A percentile compares a stretch with the other conserved stretches of the same genome.
phyloP scores from a whole-genome alignment of 2,888 invertebrate genomes.

The Matsumyia berberina region DNA sequence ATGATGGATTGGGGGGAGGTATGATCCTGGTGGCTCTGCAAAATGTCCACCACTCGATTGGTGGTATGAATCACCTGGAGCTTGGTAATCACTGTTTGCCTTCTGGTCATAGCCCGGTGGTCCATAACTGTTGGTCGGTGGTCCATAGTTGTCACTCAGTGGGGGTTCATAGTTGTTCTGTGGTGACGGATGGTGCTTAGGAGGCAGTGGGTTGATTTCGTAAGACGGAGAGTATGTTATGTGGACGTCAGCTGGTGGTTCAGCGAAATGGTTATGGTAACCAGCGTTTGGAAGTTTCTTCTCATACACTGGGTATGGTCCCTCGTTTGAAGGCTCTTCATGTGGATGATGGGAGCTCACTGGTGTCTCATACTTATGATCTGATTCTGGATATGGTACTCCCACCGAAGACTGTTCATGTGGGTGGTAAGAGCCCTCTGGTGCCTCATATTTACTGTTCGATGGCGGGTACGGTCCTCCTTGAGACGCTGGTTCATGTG shows the following conservation, averaged over 20 bases:
- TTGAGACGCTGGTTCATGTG: slow-evolving; percentile 37
- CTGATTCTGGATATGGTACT: no score
- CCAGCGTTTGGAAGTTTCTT: slow-evolving; percentile 78
- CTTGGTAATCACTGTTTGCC: slow-evolving; percentile 1
- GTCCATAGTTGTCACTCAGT: slow-evolving; percentile 60
- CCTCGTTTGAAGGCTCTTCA: slow-evolving; percentile 37
- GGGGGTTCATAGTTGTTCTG: slow-evolving; percentile 48
- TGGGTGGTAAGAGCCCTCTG: slow-evolving; percentile 37
- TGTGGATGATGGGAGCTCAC: slow-evolving; percentile 33
- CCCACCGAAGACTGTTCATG: slow-evolving; percentile 18
- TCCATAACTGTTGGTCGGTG: slow-evolving; percentile 53
- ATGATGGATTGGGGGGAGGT: slow-evolving; percentile 71
- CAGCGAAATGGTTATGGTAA: slow-evolving; percentile 80
- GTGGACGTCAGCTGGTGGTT: slow-evolving; percentile 80
- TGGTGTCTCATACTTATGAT: slow-evolving; percentile 57
- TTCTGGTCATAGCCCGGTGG: slow-evolving; percentile 34
- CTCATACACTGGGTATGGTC: slow-evolving; percentile 47
- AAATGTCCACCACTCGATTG: slow-evolving; percentile 77
- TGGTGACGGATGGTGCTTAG: slow-evolving; percentile 41
- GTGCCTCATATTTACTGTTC: slow-evolving; percentile 54
- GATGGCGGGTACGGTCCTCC: background rate
- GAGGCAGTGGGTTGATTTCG: slow-evolving; percentile 79
- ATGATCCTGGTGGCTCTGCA: slow-evolving; percentile 78
- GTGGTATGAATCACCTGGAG: slow-evolving; percentile 46
- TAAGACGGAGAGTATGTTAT: slow-evolving; percentile 81